A percentile compares a stretch with the other conserved stretches of the same genome.
phyloP scores from a whole-genome alignment of 1,140 invertebrate species.

The Mactra quadrangularis region DNA sequence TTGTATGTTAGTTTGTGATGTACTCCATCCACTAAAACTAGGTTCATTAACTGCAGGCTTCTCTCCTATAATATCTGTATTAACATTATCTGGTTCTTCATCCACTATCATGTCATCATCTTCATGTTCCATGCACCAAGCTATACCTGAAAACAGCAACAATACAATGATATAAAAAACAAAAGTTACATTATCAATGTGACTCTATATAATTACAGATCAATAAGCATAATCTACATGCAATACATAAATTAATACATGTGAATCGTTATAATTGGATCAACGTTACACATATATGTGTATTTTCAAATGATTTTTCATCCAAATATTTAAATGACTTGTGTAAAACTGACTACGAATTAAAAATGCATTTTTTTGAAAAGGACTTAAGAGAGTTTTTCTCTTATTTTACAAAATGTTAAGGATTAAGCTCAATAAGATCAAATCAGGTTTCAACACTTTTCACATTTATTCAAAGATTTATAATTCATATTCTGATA shows the following conservation, averaged over 20 bases:
- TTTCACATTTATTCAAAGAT: too few relatives aligned
- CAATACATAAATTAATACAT: neutral
- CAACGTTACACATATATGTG: too few relatives aligned
- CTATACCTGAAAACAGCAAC: conserved; percentile 12
- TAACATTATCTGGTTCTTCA: neutral
- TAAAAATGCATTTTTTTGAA: neutral
- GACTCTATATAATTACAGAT: neutral
- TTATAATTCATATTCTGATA: too few relatives aligned
- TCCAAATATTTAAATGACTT: too few relatives aligned
- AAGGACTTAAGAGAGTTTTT: neutral
- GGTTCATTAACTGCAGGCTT: neutral
- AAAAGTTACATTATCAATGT: neutral
- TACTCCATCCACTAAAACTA: conserved; percentile 14
- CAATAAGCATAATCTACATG: neutral
- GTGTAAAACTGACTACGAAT: neutral
- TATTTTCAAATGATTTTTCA: too few relatives aligned
- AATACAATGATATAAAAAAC: neutral
- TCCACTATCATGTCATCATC: neutral
- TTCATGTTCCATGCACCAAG: conserved; percentile 26
- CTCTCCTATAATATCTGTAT: neutral
- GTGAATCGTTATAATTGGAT: neutral
- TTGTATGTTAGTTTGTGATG: conserved; percentile 29
- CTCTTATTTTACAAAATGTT: neutral
- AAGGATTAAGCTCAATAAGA: too few relatives aligned
- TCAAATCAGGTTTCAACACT: too few relatives aligned